Conservation (phyloP, 2,113 vertebrate species). For the Thalassarche chlororhynchos region DNA sequence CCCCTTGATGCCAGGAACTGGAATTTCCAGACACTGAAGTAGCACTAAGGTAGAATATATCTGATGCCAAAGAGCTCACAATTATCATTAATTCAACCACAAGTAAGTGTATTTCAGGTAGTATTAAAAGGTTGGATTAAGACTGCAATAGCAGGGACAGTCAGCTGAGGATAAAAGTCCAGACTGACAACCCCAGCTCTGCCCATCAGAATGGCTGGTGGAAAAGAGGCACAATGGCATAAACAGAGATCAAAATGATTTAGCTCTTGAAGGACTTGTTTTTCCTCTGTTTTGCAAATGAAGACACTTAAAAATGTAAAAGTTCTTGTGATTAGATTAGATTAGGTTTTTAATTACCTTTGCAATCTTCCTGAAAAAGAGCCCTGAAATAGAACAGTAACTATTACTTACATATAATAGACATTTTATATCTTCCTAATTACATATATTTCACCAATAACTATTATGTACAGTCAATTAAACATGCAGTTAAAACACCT, state of each 20-base stretch:
- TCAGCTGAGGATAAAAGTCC: not conserved
- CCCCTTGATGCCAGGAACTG: slow-evolving; percentile 49
- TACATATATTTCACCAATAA: slow-evolving; percentile 4
- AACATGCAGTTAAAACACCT: slow-evolving; percentile 9
- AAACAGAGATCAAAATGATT: not conserved
- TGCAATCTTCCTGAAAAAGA: not conserved
- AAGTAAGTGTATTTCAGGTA: slow-evolving; percentile 12
- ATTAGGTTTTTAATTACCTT: slow-evolving; percentile 22
- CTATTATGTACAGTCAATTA: slow-evolving; percentile 49
- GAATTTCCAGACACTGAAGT: slow-evolving; percentile 31
- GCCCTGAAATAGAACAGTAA: not conserved
- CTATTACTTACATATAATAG: not conserved
- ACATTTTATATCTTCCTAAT: slow-evolving; percentile 23
- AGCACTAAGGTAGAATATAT: not conserved
- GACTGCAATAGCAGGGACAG: not conserved
- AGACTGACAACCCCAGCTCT: not conserved
- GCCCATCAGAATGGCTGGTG: not conserved
- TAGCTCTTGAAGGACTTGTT: not conserved
- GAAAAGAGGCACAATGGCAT: not conserved
- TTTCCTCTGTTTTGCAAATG: not conserved
- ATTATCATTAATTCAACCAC: not conserved
- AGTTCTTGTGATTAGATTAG: not conserved
- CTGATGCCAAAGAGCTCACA: not conserved
- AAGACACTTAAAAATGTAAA: not conserved
- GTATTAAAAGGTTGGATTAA: not conserved